Percentiles rank a stretch among this genome's conserved stretches.
phyloP scores from a whole-genome alignment of 2,113 vertebrate genomes.

The Colossoma macropomum region DNA sequence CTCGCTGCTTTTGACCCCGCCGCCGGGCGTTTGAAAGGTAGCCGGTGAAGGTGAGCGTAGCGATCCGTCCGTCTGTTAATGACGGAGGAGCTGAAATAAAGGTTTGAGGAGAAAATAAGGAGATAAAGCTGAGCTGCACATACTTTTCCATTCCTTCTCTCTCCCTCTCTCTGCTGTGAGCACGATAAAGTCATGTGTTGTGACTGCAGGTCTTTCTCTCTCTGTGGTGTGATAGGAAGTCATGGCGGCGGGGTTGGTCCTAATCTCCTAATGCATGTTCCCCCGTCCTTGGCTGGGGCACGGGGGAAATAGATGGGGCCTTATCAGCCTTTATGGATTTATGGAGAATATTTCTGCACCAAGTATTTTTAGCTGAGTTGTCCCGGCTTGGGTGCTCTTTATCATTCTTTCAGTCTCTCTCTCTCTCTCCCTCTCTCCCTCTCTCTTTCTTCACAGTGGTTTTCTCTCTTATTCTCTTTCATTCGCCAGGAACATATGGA shows the following conservation, averaged over 20 bases:
- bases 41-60: slow-evolving; percentile 38
- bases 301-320: slow-evolving; percentile 72
- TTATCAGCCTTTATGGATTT: slow-evolving; percentile 79
- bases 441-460: not conserved
- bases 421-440: not conserved
- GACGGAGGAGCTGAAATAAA: slow-evolving; percentile 45
- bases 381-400: not conserved
- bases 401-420: not conserved
- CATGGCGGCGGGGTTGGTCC: slow-evolving; percentile 57
- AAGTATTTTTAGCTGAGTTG: slow-evolving; percentile 38
- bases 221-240: slow-evolving; percentile 70
- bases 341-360: slow-evolving; percentile 70
- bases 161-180: not conserved
- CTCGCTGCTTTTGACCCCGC: slow-evolving; percentile 33
- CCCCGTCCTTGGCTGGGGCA: slow-evolving; percentile 75
- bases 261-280: slow-evolving; percentile 79
- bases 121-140: slow-evolving; percentile 46
- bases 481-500: not conserved
- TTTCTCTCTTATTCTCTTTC: not conserved
- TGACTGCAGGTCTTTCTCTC: slow-evolving; percentile 65
- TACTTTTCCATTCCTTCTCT: not conserved
- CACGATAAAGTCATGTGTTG: slow-evolving; percentile 48
- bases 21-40: slow-evolving; percentile 59
- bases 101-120: slow-evolving; percentile 57
- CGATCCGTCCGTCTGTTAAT: slow-evolving; percentile 60